Conservation (phyloP, 2,113 vertebrate genomes). For the Mesoclemmys tuberculata region DNA sequence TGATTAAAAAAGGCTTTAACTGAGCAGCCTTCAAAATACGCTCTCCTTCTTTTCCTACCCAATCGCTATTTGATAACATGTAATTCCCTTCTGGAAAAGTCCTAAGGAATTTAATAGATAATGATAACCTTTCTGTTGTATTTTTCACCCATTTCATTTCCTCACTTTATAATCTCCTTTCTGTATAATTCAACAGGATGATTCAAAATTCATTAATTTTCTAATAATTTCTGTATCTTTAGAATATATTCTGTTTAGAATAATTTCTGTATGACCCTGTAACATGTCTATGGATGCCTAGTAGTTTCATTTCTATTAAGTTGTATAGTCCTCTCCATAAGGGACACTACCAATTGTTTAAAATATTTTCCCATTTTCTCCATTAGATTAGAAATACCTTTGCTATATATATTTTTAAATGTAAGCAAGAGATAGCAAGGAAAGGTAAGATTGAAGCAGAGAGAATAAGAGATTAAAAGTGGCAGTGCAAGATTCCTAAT, state of each 20-base stretch:
- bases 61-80: conserved; percentile 20
- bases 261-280: not conserved
- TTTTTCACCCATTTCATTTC: not conserved
- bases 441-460: not conserved
- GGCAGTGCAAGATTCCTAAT: not conserved
- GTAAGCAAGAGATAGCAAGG: not conserved
- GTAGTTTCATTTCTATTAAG: not conserved
- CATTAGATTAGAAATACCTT: not conserved
- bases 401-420: not conserved
- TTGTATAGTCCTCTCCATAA: not conserved
- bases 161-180: not conserved
- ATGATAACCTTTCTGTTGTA: not conserved
- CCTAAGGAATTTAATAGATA: not conserved
- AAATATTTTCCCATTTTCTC: not conserved
- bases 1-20: conserved; percentile 42
- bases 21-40: not conserved
- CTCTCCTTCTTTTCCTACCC: not conserved
- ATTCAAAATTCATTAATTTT: not conserved
- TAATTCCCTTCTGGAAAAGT: not conserved
- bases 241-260: not conserved
- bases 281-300: not conserved
- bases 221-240: not conserved
- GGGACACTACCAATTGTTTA: not conserved
- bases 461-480: accelerated
- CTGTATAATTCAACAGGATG: not conserved